phyloP scores from a whole-genome alignment of 2,888 invertebrate genomes.

The Drosophila robusta region DNA sequence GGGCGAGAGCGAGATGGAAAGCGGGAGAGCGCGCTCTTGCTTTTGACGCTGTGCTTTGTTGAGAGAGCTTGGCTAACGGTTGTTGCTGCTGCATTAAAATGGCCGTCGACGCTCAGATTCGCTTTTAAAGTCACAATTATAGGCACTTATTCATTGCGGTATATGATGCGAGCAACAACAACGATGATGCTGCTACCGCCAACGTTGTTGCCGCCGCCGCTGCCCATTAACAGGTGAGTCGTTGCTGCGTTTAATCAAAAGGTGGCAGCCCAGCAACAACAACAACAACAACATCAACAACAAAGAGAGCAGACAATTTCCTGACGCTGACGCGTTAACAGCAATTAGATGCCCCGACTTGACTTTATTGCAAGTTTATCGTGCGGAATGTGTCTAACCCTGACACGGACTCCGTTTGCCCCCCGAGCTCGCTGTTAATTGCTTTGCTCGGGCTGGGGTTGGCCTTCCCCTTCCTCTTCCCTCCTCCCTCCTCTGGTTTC shows the following conservation, averaged over 20 bases:
- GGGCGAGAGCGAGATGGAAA: constrained; percentile 16
- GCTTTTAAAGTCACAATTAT: constrained; percentile 75
- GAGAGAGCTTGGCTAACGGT: constrained; percentile 36
- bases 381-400: constrained; percentile 58
- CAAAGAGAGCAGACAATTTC: constrained; percentile 19
- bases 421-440: constrained; percentile 40
- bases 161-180: constrained; percentile 71
- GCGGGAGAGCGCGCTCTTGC: constrained; percentile 17
- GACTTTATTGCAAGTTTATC: constrained; percentile 79
- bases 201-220: constrained; percentile 7
- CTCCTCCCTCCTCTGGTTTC: neutral
- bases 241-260: constrained; percentile 63
- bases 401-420: constrained; percentile 5
- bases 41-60: constrained; percentile 2
- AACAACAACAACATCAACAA: neutral
- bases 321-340: constrained; percentile 64
- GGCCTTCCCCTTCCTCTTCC: neutral
- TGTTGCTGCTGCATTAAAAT: constrained; percentile 49
- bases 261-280: constrained; percentile 1
- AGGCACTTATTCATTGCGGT: constrained; percentile 81
- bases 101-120: constrained; percentile 45
- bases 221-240: constrained; percentile 33
- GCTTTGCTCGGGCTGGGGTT: constrained; percentile 32
- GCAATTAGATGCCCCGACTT: constrained; percentile 76
- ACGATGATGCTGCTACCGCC: constrained; percentile 47